Base-by-base conservation (phyloP, 2,113 vertebrate species). In the Ovibos moschatus region DNA sequence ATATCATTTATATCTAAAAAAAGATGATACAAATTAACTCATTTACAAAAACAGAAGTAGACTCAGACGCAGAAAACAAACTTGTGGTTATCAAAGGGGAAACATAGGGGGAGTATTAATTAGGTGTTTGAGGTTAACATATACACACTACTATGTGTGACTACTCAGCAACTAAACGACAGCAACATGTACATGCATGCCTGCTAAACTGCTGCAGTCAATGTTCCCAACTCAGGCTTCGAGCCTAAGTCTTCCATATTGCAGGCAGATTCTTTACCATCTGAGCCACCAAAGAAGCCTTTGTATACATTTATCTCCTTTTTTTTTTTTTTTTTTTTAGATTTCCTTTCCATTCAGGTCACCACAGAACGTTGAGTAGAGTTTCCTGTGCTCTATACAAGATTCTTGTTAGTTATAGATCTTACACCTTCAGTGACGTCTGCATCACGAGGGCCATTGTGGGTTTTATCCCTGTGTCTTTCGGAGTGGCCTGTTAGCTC, bases 111-210 rank as follows among this genome's bases (percentile, higher is more conserved):
- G 3, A 17, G 17, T 47, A 50, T 51, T 47, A 50, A 50, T 79
- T 47, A 47, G 27, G 45, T 30, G 45, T 30, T 50, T 79, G 45
- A 8, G 15, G 45, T 79, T 79, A 79, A 47, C 45, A 47, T 10
- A 47, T 47, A 30, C 15, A 47, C 15, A 79, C 7, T 27, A 28
- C 43, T 30, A 17, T 9, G 17, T 21, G 4, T 21, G 9, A 5
- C 10, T 5, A 23, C 36, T 40, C n/a, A 74, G 67, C 67, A 40
- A 13, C 36, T 40, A 12, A 71, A 13, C 36, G 40, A 6, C n/a
- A 71, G 5, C 67, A 74, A 25, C 19, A 74, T 6, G 5, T 13
- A 21, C 2, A 0, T 23, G 10, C 5, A 1, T 74, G 19, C 10
- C 0, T 74, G 67, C n/a, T 74, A 13, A 74, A 40, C 0, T 74